These are phyloP conservation scores for Lagodon rhomboides DNA, from an alignment of 2,797 vertebrate genomes.

Conservation along the genomic window DNA sequence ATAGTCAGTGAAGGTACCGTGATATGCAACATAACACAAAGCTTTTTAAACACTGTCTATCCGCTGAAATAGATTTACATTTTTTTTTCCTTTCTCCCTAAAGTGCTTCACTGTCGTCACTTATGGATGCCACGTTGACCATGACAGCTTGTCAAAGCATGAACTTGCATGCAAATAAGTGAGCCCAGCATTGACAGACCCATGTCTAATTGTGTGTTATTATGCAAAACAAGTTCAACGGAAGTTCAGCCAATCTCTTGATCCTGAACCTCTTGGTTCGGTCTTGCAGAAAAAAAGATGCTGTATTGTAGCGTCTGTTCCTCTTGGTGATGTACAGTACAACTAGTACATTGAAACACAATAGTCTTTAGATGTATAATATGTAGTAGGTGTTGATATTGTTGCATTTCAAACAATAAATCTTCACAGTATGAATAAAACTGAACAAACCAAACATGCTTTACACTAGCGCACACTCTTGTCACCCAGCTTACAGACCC, in stretches of 20 bases:
- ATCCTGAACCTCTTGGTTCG: constrained; percentile 4
- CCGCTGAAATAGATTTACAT: not conserved
- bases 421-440: constrained; percentile 19
- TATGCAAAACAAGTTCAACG: constrained; percentile 59
- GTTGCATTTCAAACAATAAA: constrained; percentile 38
- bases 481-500: constrained; percentile 40
- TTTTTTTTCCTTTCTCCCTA: not conserved
- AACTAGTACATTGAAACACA: not conserved
- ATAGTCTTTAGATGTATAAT: not conserved
- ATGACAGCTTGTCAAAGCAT: constrained; percentile 10
- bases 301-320: not conserved
- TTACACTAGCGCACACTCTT: not conserved
- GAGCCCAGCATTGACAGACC: constrained; percentile 25
- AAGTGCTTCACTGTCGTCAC: not conserved
- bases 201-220: constrained; percentile 55
- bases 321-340: not conserved
- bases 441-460: constrained; percentile 5
- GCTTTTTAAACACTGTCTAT: not conserved
- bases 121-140: constrained; percentile 9
- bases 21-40: not conserved
- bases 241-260: constrained; percentile 48
- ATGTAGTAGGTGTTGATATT: constrained; percentile 2
- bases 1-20: not conserved
- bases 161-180: constrained; percentile 43
- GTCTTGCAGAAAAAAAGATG: not conserved